Evolutionary conservation across 1,140 invertebrate genomes (phyloP).

Genomic region (Pseudomyrmex sp.): DNA sequence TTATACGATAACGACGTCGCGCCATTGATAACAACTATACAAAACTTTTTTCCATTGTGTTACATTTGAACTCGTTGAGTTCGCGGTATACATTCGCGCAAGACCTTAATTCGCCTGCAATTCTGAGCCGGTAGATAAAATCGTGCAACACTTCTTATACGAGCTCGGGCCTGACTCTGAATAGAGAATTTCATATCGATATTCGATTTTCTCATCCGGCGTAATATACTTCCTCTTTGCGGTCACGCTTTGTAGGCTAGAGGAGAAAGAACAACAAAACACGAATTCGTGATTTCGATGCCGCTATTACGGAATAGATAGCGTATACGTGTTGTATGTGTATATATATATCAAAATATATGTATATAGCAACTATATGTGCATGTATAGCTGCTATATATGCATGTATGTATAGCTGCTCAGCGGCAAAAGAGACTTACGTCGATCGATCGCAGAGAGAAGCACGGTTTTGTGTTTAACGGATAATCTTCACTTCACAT

Average conservation of each 20-base stretch:
- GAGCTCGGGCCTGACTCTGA: background rate
- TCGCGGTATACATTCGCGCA: slow-evolving; percentile 1
- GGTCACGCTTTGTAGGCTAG: slow-evolving; percentile 3
- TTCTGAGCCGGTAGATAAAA: slow-evolving; percentile 44
- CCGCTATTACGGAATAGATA: slow-evolving; percentile 15
- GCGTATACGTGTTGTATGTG: too few species aligned
- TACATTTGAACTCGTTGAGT: slow-evolving; percentile 8
- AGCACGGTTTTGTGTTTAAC: background rate
- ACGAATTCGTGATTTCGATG: slow-evolving; percentile 11
- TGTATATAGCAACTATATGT: too few species aligned
- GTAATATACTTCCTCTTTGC: background rate
- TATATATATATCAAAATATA: too few species aligned
- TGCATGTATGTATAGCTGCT: background rate
- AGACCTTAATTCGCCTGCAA: slow-evolving; percentile 58
- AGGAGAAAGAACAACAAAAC: slow-evolving; percentile 3
- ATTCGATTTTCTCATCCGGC: slow-evolving; percentile 18
- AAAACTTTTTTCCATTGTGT: slow-evolving; percentile 11
- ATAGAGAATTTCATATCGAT: slow-evolving; percentile 27
- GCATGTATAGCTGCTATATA: too few species aligned
- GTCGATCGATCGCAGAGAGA: background rate
- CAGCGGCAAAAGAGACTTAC: background rate
- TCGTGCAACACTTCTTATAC: slow-evolving; percentile 10
- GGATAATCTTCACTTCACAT: background rate
- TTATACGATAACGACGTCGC: background rate
- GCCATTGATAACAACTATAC: slow-evolving; percentile 24